Base-by-base conservation (phyloP, 2,888 invertebrate genomes). In the Oscheius sp. region DNA sequence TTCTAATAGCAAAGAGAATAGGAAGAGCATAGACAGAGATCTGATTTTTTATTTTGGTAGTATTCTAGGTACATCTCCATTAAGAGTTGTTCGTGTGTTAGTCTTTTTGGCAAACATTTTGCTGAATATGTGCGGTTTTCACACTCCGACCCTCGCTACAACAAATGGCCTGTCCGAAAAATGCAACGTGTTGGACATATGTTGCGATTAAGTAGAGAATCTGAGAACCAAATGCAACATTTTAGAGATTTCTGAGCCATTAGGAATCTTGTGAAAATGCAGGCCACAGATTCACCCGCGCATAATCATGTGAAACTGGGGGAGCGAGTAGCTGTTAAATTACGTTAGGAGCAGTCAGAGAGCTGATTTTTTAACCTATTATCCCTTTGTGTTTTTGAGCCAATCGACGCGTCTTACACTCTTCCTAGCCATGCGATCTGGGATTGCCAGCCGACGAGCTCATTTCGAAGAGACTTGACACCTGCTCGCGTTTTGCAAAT, bases 401-500 rank as follows among this genome's bases (percentile, higher is more conserved):
- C 55, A 55, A 33, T 55, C n/a, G 33, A 48, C n/a, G 6, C n/a
- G 3, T 45, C 31, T 61, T 61, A 61, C 61, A 61, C 61, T 61
- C 55, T 17, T 12, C 10, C 55, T 37, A 57, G 57, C 57, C 57
- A 57, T 57, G 57, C 57, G 57, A 57, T 57, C 57, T 23, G n/a
- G 57, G 57, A 25, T 17, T 12, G 23, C 20, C 33, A 17, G 34
- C 57, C 34, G 58, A 27, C 61, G 29, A 61, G 61, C 61, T 45
- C 31, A 61, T 61, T n/a, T 45, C 61, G 29, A n/a, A 27, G 61
- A 27, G 50, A 45, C 42, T 61, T 61, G 61, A 61, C 61, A 61
- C 61, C 45, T 61, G 61, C 61, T 61, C 61, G 61, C 61, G 45
- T 61, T 61, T 61, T 61, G 61, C 39, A 42, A 45, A 58, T 58